Base-by-base conservation (phyloP, 2,113 vertebrate species). In the Morone chrysops region DNA sequence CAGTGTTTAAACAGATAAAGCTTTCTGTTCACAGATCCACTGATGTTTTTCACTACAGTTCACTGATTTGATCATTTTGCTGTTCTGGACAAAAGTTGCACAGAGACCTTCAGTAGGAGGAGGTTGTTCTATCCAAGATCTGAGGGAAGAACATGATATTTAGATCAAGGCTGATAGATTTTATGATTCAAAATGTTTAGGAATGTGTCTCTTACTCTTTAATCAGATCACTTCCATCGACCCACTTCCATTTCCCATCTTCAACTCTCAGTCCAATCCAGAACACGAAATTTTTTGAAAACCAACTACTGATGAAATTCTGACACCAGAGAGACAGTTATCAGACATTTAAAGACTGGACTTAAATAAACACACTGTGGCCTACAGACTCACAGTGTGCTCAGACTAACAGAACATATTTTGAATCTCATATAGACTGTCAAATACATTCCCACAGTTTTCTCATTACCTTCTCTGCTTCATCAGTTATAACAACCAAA, bases 181-280 rank as follows among this genome's bases (percentile, higher is more conserved):
- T 8, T 50, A 38, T 69, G 0, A 59, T 45, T 57, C 9, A 59
- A 14, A 47, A 8, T 47, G 43, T 53, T 72, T n/a, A 53, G 1
- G 2, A 69, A 38, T 11, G 36, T 59, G 31, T 74, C 0, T 81
- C 66, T 85, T 65, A 90, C 86, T 0, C 11, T 0, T 76, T 0
- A 62, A 31, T 41, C 0, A 84, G 61, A 31, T 70, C 2, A 62
- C n/a, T 66, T 73, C 80, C 87, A 86, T 85, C 1, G 2, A 69
- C 0, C 85, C 85, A 87, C 72, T 78, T 85, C 87, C 87, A 87
- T 51, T 0, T 73, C 17, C 67, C 54, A 6, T 16, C 48, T 66
- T 45, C 40, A 63, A 1, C 86, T 76, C 40, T 86, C 38, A 90
- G 83, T 0, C 86, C 89, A 8, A 90, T 75, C 89, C 89, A 90